Evolutionary conservation across 1,140 invertebrate species (phyloP), one percentile per base, ranked within the genome.

Genomic region (Zaprionus africanus): DNA sequence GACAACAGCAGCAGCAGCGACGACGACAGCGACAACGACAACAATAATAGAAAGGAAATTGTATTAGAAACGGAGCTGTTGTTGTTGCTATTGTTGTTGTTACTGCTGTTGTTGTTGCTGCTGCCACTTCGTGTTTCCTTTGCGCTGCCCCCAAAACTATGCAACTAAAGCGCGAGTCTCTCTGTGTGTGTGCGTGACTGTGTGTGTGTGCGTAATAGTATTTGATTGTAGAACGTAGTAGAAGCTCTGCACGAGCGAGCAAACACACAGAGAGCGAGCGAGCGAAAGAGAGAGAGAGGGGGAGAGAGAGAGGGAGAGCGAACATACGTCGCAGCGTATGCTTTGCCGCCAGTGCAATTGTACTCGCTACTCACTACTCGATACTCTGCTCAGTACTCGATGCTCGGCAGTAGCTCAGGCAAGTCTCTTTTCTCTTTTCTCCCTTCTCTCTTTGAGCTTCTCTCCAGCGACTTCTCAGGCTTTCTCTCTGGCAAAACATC

Each of bases 141-240:
- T 66, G 65, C 62, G 46, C 59, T 85, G 82, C 68, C 71, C 72
- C 76, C 78, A 86, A 88, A 83, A 78, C 58, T 87, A 72, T 86
- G 76, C 83, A 80, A 77, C 83, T 62, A 57, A 87, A 76, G 63
- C 71, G 69, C 43, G 41, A 34, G 17, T 22, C 31, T 57, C n/a
- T 76, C 17, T 41, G 46, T 24, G 19, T 41, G 51, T 24, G 19
- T 31, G 28, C 41, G 26, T 58, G 43, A 54, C 26, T 64, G 51
- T 62, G 62, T 67, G 63, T 69, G 61, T 70, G 74, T 81, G 66
- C 78, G 61, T 81, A 61, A 85, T 87, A 87, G 84, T 87, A 88
- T 87, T 87, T 81, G 69, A 84, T 87, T 81, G 81, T 88, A 81
- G 78, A 88, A 88, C 81, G 84, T 88, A 87, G 84, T 90, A 88